Evolutionary conservation across 2,113 vertebrate genomes (phyloP).

Genomic region (Fulmarus glacialis): DNA sequence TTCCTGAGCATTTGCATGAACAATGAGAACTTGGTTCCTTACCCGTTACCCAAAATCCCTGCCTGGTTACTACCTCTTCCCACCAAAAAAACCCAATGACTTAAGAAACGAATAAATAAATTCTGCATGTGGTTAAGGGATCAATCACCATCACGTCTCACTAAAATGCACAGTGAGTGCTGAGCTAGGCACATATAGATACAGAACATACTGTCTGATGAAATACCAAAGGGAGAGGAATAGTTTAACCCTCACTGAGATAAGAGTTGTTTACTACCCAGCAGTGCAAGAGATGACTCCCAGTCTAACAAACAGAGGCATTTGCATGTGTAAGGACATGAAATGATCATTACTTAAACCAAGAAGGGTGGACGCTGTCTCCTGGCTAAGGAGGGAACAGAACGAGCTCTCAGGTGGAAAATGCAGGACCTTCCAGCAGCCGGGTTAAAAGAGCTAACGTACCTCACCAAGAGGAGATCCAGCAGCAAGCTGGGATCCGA

Average conservation of each 20-base stretch:
- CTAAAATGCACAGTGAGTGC: rapidly evolving
- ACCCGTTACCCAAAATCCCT: not conserved
- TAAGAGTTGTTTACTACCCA: not conserved
- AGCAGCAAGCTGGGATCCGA: not conserved
- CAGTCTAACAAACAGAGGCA: not conserved
- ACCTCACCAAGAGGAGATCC: not conserved
- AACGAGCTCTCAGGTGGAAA: not conserved
- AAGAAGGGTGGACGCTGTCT: not conserved
- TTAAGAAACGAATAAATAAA: not conserved
- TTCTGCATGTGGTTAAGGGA: not conserved
- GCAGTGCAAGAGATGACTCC: not conserved
- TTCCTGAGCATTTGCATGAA: not conserved
- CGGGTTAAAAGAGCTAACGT: not conserved
- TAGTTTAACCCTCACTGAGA: not conserved
- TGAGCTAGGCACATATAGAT: not conserved
- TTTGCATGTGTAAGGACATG: not conserved
- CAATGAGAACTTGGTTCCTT: not conserved
- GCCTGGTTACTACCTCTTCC: not conserved
- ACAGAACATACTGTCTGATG: not conserved
- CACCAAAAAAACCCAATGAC: not conserved
- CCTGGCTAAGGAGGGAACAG: not conserved
- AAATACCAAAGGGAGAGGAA: not conserved
- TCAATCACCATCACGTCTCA: not conserved
- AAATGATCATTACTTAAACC: not conserved
- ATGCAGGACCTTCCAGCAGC: not conserved